Evolutionary conservation across 2,797 vertebrate genomes (phyloP).

Genomic region (Parauchenoglanis ngamensis): DNA sequence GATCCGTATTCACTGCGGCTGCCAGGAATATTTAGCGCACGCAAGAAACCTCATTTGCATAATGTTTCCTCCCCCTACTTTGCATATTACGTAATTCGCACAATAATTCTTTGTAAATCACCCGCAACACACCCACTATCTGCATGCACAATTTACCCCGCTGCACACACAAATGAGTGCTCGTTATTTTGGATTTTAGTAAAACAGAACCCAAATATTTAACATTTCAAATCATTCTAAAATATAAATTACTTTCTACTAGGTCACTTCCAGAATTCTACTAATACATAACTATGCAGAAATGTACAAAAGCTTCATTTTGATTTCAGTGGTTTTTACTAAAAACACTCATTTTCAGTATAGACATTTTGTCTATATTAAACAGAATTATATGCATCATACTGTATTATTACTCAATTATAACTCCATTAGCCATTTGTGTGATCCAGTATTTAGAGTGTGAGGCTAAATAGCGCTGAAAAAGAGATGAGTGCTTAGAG

Average conservation of each 20-base stretch:
- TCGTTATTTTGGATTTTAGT: neutral
- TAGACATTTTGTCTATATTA: conserved; percentile 50
- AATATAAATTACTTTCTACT: neutral
- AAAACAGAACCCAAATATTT: conserved; percentile 11
- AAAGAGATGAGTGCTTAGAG: conserved; percentile 54
- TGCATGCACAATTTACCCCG: neutral
- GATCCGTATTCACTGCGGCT: neutral
- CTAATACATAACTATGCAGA: conserved; percentile 50
- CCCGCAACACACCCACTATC: neutral
- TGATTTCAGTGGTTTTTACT: conserved; percentile 42
- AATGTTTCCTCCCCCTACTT: conserved; percentile 1
- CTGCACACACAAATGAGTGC: neutral
- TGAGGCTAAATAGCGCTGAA: conserved; percentile 53
- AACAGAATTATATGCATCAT: conserved; percentile 54
- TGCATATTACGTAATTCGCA: conserved; percentile 17
- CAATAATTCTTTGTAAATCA: conserved; percentile 10
- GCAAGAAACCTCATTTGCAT: conserved; percentile 3
- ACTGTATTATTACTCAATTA: conserved; percentile 53
- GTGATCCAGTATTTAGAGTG: conserved; percentile 49
- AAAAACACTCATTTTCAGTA: conserved; percentile 32
- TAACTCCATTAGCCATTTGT: conserved; percentile 59
- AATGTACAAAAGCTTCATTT: conserved; percentile 31
- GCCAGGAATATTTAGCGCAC: conserved; percentile 3
- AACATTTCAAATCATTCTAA: neutral
- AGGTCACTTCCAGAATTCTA: conserved; percentile 16